phyloP scores from a whole-genome alignment of 2,888 invertebrate genomes.

The Diarsia brunnea region DNA sequence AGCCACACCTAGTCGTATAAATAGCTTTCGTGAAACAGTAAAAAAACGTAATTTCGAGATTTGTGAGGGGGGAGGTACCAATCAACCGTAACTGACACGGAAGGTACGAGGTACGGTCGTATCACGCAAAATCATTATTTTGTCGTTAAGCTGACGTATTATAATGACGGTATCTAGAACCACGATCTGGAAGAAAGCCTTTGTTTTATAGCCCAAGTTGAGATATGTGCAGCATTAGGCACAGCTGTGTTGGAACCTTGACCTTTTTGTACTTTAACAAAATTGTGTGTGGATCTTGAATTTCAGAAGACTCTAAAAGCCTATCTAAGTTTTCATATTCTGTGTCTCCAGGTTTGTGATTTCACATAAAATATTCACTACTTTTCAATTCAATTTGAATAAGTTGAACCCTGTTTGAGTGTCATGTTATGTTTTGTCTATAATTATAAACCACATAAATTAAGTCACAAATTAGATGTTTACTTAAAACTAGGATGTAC shows the following conservation, averaged over 20 bases:
- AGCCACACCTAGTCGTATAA: slow-evolving; percentile 86
- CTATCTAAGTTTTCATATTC: not conserved
- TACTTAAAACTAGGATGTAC: slow-evolving; percentile 2
- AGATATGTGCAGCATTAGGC: slow-evolving; percentile 50
- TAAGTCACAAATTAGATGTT: not conserved
- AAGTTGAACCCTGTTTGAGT: not conserved
- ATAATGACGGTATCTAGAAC: slow-evolving; percentile 81
- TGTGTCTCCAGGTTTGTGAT: not conserved
- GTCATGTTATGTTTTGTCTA: not conserved
- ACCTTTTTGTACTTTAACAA: slow-evolving; percentile 38
- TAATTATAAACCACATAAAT: not conserved
- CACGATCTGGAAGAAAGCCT: slow-evolving; percentile 75
- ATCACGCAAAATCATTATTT: slow-evolving; percentile 90
- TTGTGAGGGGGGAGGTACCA: slow-evolving; percentile 83
- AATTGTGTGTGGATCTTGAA: slow-evolving; percentile 25
- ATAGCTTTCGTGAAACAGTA: slow-evolving; percentile 85
- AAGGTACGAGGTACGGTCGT: slow-evolving; percentile 85
- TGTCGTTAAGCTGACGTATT: slow-evolving; percentile 87
- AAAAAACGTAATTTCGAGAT: slow-evolving; percentile 87
- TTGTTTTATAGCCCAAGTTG: slow-evolving; percentile 69
- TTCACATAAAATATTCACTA: not conserved
- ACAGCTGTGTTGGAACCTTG: slow-evolving; percentile 48
- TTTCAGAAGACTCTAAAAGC: slow-evolving; percentile 7
- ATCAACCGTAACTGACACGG: slow-evolving; percentile 89
- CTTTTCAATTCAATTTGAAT: not conserved